A percentile compares a stretch with the other conserved stretches of the same genome.
These are phyloP conservation scores for Sinopyrophorus schimmeli DNA, from an alignment of 2,888 invertebrate genomes.

Conservation along the genomic window DNA sequence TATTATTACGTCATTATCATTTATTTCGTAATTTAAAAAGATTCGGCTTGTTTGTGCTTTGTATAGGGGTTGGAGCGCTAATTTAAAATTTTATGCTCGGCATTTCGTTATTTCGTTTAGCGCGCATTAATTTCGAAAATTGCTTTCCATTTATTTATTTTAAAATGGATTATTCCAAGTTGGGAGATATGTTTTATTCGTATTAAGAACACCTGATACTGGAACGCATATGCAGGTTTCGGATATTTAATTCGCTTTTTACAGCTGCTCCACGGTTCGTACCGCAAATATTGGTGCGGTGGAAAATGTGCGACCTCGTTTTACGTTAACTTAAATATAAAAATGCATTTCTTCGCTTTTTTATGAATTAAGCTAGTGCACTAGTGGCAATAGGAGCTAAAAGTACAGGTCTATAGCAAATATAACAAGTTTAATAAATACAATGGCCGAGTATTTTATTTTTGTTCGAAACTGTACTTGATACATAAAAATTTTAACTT, in stretches of 20 bases:
- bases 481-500: too few species aligned
- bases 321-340: too few species aligned
- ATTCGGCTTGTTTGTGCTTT: slow-evolving; percentile 31
- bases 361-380: too few species aligned
- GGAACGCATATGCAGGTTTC: neutral
- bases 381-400: too few species aligned
- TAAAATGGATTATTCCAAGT: slow-evolving; percentile 1
- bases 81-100: slow-evolving; percentile 22
- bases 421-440: too few species aligned
- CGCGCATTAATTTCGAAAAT: neutral
- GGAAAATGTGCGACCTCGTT: too few species aligned
- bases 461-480: too few species aligned
- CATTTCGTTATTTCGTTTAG: slow-evolving; percentile 1
- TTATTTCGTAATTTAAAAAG: slow-evolving; percentile 38
- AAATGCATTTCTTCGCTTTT: too few species aligned
- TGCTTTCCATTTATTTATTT: slow-evolving; percentile 1
- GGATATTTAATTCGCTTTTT: neutral
- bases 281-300: neutral
- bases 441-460: too few species aligned
- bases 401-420: too few species aligned
- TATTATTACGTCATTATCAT: slow-evolving; percentile 41
- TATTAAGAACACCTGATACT: neutral
- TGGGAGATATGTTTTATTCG: neutral
- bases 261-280: neutral
- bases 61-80: slow-evolving; percentile 26